Base-by-base conservation (phyloP, 1,140 invertebrate genomes). In the Eueides isabella region DNA sequence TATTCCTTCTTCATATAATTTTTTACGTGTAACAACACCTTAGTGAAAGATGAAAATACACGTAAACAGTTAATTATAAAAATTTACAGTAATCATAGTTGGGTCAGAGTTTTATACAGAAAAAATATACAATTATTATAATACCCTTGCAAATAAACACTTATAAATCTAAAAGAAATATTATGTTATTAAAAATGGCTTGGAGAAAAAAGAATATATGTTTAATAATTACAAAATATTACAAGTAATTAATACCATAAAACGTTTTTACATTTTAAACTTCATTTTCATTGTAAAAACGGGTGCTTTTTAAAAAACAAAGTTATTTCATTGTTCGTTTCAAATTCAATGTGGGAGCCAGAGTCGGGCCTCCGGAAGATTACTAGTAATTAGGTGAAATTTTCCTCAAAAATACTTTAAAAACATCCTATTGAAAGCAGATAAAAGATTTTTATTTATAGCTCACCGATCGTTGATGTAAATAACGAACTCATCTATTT, bases 361-460 rank as follows among this genome's bases (percentile, higher is more conserved):
- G 66, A 75, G 68, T 31, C 61, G 19, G 44, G 61, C 28, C 48
- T 35, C 72, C 64, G 84, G 73, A 80, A 72, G 73, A 80, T 80
- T 80, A 77, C 48, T 68, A 74, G 84, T 87, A 90, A 91, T 89
- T 90, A 91, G 75, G 78, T 79, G 78, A 77, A 83, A 86, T 85
- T 88, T 89, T 82, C 83, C 84, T 85, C 84, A 73, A 77, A 83
- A 85, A 86, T 85, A 82, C 74, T 78, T 74, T 73, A 83, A 81
- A 89, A 91, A 89, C 84, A 89, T 89, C 80, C 83, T 75, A 85
- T 90, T 90, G 77, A 89, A 30, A 61, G 64, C 67, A 84, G 82
- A 88, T 89, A 88, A 89, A 88, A 88, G 84, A 88, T 87, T 85
- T 85, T 83, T 83, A 85, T 83, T 80, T 80, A 77, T 66, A 72